Conservation (phyloP, 2,888 invertebrate genomes). For the Tetramorium bicarinatum region DNA sequence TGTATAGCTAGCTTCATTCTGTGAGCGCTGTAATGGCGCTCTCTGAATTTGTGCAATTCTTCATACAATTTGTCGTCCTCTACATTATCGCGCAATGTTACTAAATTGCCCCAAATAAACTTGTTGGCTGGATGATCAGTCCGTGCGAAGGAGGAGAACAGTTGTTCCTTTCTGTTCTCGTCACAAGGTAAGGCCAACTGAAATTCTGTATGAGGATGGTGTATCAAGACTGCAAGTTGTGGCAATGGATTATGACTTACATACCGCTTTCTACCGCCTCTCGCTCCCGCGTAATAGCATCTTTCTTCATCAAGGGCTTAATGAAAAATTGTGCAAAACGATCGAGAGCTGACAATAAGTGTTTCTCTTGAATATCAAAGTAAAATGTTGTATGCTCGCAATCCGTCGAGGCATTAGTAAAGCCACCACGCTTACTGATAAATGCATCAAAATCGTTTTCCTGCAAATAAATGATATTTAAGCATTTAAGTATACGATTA, state of each 20-base stretch:
- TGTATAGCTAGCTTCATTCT: conserved; percentile 95
- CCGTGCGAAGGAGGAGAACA: conserved; percentile 91
- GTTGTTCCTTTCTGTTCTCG: conserved; percentile 91
- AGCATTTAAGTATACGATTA: not conserved
- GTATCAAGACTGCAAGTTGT: conserved; percentile 3
- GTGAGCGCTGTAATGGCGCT: conserved; percentile 94
- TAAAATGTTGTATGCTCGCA: conserved; percentile 95
- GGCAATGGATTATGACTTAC: conserved; percentile 42
- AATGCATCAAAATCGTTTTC: conserved; percentile 84
- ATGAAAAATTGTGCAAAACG: conserved; percentile 96
- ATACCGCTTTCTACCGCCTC: conserved; percentile 95
- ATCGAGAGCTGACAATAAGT: conserved; percentile 92
- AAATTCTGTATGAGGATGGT: conserved; percentile 89
- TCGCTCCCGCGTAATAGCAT: conserved; percentile 94
- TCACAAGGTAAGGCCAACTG: conserved; percentile 93
- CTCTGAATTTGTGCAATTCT: conserved; percentile 91
- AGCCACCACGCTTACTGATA: conserved; percentile 92
- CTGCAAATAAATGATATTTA: conserved; percentile 63
- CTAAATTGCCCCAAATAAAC: conserved; percentile 95
- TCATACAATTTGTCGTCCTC: conserved; percentile 90
- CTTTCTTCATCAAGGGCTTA: conserved; percentile 93
- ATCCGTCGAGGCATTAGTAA: conserved; percentile 95
- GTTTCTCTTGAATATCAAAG: conserved; percentile 94
- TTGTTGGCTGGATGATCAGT: conserved; percentile 91
- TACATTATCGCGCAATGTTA: conserved; percentile 90